These are phyloP conservation scores for Electrophaes corylata DNA, from an alignment of 2,888 invertebrate genomes.

Conservation along the genomic window DNA sequence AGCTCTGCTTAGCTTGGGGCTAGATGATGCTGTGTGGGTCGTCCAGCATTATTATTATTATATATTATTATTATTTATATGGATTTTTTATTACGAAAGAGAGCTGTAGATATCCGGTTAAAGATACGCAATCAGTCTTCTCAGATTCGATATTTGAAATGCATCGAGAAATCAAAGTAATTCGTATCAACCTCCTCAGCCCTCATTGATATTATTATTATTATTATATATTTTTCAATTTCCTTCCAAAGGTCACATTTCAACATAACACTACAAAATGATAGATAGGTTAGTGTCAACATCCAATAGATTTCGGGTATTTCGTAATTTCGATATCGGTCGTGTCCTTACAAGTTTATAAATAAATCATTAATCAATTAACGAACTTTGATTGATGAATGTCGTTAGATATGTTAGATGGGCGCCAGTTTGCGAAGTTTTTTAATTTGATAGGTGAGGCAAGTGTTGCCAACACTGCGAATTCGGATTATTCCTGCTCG, in stretches of 20 bases:
- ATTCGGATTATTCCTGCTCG: too few species aligned
- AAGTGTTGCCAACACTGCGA: too few species aligned
- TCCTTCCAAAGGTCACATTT: slow-evolving; percentile 23
- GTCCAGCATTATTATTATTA: too few species aligned
- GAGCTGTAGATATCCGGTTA: too few species aligned
- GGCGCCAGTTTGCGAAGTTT: slow-evolving; percentile 1
- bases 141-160: too few species aligned
- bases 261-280: slow-evolving; percentile 3
- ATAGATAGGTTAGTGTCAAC: slow-evolving; percentile 19
- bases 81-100: too few species aligned
- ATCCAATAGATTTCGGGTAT: background rate
- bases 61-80: too few species aligned
- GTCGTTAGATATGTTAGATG: background rate
- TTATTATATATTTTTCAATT: slow-evolving; percentile 21
- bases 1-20: too few species aligned
- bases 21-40: too few species aligned
- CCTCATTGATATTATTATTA: slow-evolving; percentile 13
- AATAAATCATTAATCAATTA: slow-evolving; percentile 29
- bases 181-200: background rate
- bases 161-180: too few species aligned
- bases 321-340: slow-evolving; percentile 8
- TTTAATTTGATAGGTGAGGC: background rate
- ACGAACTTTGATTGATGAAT: slow-evolving; percentile 16
- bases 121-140: too few species aligned
- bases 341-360: slow-evolving; percentile 14